These are phyloP conservation scores for Phyllopteryx taeniolatus DNA, from an alignment of 2,113 vertebrate species.

Conservation along the genomic window DNA sequence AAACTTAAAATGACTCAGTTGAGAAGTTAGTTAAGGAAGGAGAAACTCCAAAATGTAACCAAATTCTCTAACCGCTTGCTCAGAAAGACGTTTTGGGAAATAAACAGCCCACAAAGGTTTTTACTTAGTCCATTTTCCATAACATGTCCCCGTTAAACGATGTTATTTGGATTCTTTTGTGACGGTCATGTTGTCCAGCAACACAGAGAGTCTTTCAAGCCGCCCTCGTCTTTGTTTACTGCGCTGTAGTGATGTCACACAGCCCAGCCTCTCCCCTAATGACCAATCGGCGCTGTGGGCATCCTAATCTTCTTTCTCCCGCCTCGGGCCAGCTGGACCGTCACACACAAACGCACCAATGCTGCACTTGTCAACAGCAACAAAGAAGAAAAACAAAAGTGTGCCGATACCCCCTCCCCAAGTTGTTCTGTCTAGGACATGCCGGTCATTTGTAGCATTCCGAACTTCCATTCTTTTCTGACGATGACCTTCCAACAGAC, in stretches of 20 bases:
- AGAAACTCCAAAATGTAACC: neutral
- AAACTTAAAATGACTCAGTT: neutral
- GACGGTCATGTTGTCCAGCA: constrained; percentile 52
- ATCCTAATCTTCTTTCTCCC: constrained; percentile 14
- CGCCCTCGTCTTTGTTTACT: constrained; percentile 71
- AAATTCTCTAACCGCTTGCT: neutral
- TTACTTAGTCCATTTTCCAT: neutral
- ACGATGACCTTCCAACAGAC: constrained; percentile 12
- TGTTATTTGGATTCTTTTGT: constrained; percentile 5
- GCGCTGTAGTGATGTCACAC: constrained; percentile 67
- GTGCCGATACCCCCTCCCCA: neutral
- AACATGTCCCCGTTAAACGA: neutral
- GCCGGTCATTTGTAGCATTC: constrained; percentile 38
- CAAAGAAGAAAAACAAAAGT: constrained; percentile 29
- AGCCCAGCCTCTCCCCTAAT: constrained; percentile 54
- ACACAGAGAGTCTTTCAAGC: constrained; percentile 68
- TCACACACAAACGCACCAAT: constrained; percentile 42
- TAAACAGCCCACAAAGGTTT: neutral
- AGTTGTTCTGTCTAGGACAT: constrained; percentile 20
- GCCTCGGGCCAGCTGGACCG: constrained; percentile 28
- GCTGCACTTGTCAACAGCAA: constrained; percentile 55
- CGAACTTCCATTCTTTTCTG: constrained; percentile 21
- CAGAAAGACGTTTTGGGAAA: neutral
- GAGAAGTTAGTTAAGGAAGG: neutral
- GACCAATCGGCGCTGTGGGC: constrained; percentile 46